Conservation (phyloP, 92 coral and sea anemone species). For the Heteractis magnifica region DNA sequence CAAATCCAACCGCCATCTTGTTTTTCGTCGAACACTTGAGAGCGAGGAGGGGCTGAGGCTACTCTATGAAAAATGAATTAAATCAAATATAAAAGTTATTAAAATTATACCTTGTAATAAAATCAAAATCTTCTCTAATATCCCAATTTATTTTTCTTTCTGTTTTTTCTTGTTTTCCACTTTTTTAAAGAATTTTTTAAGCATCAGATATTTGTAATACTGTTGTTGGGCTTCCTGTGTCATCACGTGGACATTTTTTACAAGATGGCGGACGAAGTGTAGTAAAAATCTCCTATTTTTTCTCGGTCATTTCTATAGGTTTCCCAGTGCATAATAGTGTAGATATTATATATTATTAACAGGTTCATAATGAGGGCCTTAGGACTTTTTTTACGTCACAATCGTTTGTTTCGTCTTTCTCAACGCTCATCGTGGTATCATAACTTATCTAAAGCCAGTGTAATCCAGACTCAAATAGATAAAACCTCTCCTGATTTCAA, state of each 20-base stretch:
- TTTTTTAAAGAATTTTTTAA: neutral
- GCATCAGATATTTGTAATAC: neutral
- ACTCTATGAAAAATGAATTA: neutral
- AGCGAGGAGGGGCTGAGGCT: neutral
- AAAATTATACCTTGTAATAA: too few relatives aligned
- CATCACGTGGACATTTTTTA: constrained; percentile 43
- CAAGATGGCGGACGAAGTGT: constrained; percentile 51
- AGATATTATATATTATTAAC: constrained; percentile 4
- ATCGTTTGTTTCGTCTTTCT: constrained; percentile 34
- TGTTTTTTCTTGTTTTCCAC: neutral
- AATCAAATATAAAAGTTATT: too few relatives aligned
- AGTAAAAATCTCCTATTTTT: constrained; percentile 9
- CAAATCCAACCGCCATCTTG: constrained; percentile 34
- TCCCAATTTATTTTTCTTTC: too few relatives aligned
- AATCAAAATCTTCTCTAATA: too few relatives aligned
- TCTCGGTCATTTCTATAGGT: neutral
- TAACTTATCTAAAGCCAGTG: constrained; percentile 73
- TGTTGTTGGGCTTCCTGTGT: constrained; percentile 21
- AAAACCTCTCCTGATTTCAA: constrained; percentile 64
- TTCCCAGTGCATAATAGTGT: neutral
- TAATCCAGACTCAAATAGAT: constrained; percentile 69
- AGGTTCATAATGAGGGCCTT: constrained; percentile 25
- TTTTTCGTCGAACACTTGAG: neutral
- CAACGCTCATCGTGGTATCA: constrained; percentile 55
- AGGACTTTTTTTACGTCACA: constrained; percentile 8